Evolutionary conservation across 2,888 invertebrate species (phyloP), one percentile per base, ranked within the genome.

Genomic region (Chrysopilus asiliformis): DNA sequence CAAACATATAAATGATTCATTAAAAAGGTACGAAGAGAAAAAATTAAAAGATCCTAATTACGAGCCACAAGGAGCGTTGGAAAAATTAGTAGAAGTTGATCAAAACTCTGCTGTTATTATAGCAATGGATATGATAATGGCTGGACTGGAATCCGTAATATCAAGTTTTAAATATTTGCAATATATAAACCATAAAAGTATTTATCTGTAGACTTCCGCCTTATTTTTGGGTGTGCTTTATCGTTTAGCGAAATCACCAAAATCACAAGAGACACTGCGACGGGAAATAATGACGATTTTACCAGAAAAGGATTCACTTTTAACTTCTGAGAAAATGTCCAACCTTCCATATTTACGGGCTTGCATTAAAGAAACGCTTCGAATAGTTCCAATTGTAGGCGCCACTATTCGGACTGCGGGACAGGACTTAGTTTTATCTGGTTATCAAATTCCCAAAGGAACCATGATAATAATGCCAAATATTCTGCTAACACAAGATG

Each of bases 401-500:
- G 78, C 71, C 1, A 77, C 72, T 49, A 53, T 71, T 16, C 66
- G 80, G 41, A 55, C 63, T 34, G 61, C 72, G 36, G 60, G 63
- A 1, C 68, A 68, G 40, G 74, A 79, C 43, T 61, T 74, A 20
- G 67, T 72, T 17, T 51, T 83, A 1, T 65, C 70, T 19, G 79
- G 74, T 4, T 83, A 79, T 52, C 58, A 57, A 26, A 66, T 80
- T 49, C 78, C 79, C 0, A 68, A 70, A 53, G 68, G 68, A 34
- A 73, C 80, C 0, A 78, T 81, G 52, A 72, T 85, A 0, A 66
- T 85, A 28, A 76, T 85, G 53, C 80, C 79, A 41, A 78, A 81
- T 45, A 73, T 76, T 50, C 68, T 72, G 12, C 71, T 58, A 8
- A 48, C 55, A 9, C 65, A 72, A 45, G 68, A 69, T 50, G 76